A percentile compares a stretch with the other conserved stretches of the same genome.
phyloP scores from a whole-genome alignment of 1,140 invertebrate species.

The Macrosteles quadrilineatus region DNA sequence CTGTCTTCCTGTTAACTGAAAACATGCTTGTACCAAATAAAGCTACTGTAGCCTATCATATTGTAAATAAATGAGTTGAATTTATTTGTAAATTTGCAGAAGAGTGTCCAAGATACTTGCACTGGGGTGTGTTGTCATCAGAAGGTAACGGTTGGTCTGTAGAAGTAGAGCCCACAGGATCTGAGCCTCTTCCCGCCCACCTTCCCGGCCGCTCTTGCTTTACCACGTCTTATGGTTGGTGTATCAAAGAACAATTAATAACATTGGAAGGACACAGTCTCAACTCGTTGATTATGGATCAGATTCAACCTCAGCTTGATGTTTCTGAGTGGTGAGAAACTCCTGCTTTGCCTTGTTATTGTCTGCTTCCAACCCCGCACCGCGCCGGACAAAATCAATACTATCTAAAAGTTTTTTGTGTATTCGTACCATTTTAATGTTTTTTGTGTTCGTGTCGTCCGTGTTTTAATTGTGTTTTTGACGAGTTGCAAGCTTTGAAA shows the following conservation, averaged over 20 bases:
- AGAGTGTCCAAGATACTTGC: background rate
- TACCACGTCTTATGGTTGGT: background rate
- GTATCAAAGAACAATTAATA: background rate
- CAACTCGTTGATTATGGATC: conserved; percentile 26
- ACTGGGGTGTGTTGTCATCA: background rate
- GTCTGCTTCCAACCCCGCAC: background rate
- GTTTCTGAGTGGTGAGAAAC: conserved; percentile 35
- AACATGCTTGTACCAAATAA: too few species aligned
- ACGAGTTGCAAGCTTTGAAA: too few species aligned
- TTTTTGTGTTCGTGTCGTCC: too few species aligned
- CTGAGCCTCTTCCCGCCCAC: background rate
- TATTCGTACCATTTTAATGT: too few species aligned
- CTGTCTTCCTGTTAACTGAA: too few species aligned
- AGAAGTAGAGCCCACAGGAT: background rate
- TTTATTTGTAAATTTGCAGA: background rate
- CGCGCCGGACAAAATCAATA: background rate
- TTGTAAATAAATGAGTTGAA: too few species aligned
- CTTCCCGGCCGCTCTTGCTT: background rate
- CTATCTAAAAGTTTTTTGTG: background rate
- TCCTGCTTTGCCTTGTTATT: background rate
- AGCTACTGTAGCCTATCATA: too few species aligned
- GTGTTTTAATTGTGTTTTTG: too few species aligned
- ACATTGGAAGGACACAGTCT: background rate
- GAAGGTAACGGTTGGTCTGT: background rate
- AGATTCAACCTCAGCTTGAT: conserved; percentile 31